Evolutionary conservation across 23 tunicate genomes (phyloP).

Genomic region (Trididemnum miniatum): DNA sequence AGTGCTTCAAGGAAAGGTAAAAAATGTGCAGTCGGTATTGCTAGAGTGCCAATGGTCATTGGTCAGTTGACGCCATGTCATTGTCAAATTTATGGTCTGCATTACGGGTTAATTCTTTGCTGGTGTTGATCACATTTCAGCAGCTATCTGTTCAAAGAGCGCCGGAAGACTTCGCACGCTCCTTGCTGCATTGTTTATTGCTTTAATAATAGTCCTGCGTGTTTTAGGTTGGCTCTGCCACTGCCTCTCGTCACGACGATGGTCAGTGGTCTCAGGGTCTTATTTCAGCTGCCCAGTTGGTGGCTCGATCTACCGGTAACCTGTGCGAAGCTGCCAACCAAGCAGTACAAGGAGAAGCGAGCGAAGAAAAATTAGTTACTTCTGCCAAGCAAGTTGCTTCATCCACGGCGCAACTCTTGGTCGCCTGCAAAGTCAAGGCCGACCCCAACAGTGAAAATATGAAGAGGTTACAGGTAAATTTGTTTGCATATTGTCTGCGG

Average conservation of each 20-base stretch:
- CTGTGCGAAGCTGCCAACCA: constrained; percentile 97
- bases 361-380: constrained; percentile 87
- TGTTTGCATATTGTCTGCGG: background rate
- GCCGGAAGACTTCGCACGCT: too few species aligned
- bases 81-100: too few species aligned
- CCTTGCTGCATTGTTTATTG: too few species aligned
- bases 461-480: constrained; percentile 82
- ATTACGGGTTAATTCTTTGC: too few species aligned
- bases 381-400: constrained; percentile 93
- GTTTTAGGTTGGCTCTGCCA: constrained; percentile 82
- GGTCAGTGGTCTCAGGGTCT: constrained; percentile 97
- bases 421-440: constrained; percentile 96
- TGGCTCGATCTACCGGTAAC: constrained; percentile 92
- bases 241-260: constrained; percentile 64
- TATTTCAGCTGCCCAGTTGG: constrained; percentile 95
- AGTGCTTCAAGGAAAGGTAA: constrained; percentile 92
- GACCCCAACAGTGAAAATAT: constrained; percentile 98
- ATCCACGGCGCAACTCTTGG: constrained; percentile 90
- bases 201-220: too few species aligned
- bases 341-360: constrained; percentile 94
- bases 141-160: too few species aligned
- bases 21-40: background rate
- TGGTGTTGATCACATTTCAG: too few species aligned
- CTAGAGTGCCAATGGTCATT: too few species aligned
- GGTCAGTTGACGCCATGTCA: too few species aligned